Evolutionary conservation across 2,888 invertebrate genomes (phyloP).

Genomic region (Zhuqinia jingwanae): DNA sequence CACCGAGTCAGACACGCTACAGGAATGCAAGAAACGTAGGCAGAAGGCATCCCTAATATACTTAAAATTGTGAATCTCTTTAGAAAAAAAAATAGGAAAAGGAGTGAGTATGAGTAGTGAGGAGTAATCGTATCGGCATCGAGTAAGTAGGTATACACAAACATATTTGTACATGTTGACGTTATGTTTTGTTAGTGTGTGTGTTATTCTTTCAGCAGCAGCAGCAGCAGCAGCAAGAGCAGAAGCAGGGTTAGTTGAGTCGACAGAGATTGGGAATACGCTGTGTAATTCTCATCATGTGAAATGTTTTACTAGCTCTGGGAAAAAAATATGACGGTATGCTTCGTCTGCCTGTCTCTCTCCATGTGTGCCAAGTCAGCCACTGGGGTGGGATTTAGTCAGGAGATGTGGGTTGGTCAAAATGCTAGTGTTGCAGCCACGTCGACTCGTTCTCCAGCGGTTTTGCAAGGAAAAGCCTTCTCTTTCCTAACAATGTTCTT

Average conservation of each 20-base stretch:
- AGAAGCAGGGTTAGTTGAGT: no score
- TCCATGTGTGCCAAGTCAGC: conserved; percentile 68
- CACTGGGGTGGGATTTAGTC: conserved; percentile 77
- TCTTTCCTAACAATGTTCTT: conserved; percentile 65
- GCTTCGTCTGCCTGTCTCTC: conserved; percentile 56
- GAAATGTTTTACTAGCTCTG: conserved; percentile 37
- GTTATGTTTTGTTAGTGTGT: conserved; percentile 20
- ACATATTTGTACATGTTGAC: conserved; percentile 29
- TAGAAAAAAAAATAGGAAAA: conserved; percentile 10
- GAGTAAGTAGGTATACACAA: conserved; percentile 6
- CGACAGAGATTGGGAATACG: conserved; percentile 25
- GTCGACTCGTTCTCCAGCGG: conserved; percentile 74
- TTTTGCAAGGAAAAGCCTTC: conserved; percentile 58
- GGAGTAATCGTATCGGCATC: conserved; percentile 28
- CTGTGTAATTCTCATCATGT: conserved; percentile 36
- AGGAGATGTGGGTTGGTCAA: conserved; percentile 77
- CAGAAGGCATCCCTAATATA: conserved; percentile 37
- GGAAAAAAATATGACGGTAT: conserved; percentile 63
- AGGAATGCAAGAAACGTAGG: conserved; percentile 62
- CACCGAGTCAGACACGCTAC: conserved; percentile 63
- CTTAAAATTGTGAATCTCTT: background rate
- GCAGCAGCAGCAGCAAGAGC: no score
- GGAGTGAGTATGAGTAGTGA: conserved; percentile 11
- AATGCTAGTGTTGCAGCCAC: conserved; percentile 70
- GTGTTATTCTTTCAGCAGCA: background rate